Conservation (phyloP, 53 echinoderm and acorn worm genomes). For the Paelopatides confundens region DNA sequence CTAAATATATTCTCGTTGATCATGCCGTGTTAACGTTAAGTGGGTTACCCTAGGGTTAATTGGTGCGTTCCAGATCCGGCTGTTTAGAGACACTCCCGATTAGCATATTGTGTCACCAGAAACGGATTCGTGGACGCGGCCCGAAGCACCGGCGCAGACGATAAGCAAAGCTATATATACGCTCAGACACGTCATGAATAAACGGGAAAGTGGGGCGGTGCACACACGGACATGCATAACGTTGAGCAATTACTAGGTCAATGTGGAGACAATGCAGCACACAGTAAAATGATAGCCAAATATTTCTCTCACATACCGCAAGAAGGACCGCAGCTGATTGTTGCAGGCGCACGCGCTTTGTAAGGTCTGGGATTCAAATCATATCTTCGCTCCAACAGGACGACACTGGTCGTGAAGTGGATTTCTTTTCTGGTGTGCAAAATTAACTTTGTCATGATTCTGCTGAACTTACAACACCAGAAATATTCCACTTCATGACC, state of each 20-base stretch:
- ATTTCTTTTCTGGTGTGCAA: too few relatives aligned
- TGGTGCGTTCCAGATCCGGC: slow-evolving; percentile 13
- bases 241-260: neutral
- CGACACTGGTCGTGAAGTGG: too few relatives aligned
- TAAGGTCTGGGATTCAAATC: too few relatives aligned
- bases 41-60: slow-evolving; percentile 43
- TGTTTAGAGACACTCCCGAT: neutral
- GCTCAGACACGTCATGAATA: neutral
- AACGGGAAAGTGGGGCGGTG: neutral
- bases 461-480: too few relatives aligned
- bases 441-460: too few relatives aligned
- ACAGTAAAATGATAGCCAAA: neutral
- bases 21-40: slow-evolving; percentile 22
- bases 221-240: neutral
- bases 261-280: neutral
- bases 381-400: too few relatives aligned
- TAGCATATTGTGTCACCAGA: neutral
- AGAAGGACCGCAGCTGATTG: too few relatives aligned
- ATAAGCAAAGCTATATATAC: neutral
- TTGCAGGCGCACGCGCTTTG: too few relatives aligned
- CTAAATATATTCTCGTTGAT: slow-evolving; percentile 10
- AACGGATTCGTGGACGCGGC: neutral
- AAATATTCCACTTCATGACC: too few relatives aligned
- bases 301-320: too few relatives aligned
- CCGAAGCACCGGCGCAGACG: neutral